Evolutionary conservation across 1,140 invertebrate genomes (phyloP).

Genomic region (Doryteuthis pealeii): DNA sequence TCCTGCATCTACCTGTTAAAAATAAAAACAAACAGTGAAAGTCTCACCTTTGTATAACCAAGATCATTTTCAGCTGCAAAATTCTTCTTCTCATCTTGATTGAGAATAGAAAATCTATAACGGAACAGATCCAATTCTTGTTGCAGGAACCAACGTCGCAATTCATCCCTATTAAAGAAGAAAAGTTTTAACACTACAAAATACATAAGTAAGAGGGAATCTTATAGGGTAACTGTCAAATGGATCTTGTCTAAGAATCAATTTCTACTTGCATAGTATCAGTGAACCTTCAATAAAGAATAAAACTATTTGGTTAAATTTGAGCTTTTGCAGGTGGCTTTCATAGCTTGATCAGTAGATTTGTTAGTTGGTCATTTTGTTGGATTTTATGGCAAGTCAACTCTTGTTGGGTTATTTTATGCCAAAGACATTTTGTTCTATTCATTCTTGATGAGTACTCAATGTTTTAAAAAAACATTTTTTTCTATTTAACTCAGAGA

Average conservation of each 20-base stretch:
- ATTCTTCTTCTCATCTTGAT: constrained; percentile 62
- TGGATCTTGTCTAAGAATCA: neutral
- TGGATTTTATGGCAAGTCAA: too few species aligned
- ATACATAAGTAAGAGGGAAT: neutral
- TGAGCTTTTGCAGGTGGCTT: neutral
- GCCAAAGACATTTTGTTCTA: too few species aligned
- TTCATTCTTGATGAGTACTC: too few species aligned
- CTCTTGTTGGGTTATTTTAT: too few species aligned
- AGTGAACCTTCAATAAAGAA: neutral
- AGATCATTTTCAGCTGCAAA: constrained; percentile 78
- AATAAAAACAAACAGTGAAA: neutral
- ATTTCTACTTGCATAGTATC: neutral
- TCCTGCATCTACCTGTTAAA: too few species aligned
- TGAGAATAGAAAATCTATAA: constrained; percentile 70
- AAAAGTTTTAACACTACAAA: neutral
- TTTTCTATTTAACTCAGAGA: too few species aligned
- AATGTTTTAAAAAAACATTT: too few species aligned
- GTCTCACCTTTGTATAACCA: constrained; percentile 63
- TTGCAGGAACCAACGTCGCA: constrained; percentile 83
- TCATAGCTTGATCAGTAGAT: too few species aligned
- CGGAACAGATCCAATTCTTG: constrained; percentile 90
- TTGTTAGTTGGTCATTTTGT: too few species aligned
- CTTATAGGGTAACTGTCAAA: neutral
- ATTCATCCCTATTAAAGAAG: constrained; percentile 70
- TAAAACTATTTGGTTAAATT: neutral